phyloP scores from a whole-genome alignment of 2,888 invertebrate species.

The Noctua janthe region DNA sequence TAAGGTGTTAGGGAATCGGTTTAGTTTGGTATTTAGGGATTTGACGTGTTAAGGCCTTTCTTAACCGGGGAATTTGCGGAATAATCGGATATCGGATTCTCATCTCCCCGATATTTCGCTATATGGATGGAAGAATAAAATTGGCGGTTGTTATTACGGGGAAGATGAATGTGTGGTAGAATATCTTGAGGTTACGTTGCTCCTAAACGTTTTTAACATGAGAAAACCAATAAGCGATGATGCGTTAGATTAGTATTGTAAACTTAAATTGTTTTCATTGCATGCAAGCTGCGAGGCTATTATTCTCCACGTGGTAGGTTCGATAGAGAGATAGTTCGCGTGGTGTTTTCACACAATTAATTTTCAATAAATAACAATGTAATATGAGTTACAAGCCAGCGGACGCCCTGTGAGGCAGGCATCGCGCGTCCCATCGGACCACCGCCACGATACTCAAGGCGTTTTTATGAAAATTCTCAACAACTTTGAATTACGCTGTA shows the following conservation, averaged over 20 bases:
- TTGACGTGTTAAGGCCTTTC: conserved; percentile 80
- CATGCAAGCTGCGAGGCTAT: conserved; percentile 50
- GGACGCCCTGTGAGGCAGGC: conserved; percentile 76
- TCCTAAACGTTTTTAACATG: conserved; percentile 51
- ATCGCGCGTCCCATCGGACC: conserved; percentile 78
- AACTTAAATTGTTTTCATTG: conserved; percentile 59
- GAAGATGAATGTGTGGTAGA: conserved; percentile 71
- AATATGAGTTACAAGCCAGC: conserved; percentile 75
- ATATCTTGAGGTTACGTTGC: conserved; percentile 57
- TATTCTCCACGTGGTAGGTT: conserved; percentile 71
- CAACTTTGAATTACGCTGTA: conserved; percentile 52
- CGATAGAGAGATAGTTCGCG: conserved; percentile 71
- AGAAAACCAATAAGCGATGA: conserved; percentile 52
- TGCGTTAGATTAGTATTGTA: conserved; percentile 40
- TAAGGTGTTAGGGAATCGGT: conserved; percentile 88
- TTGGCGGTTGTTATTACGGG: conserved; percentile 75
- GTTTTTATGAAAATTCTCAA: conserved; percentile 63
- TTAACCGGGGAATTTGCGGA: conserved; percentile 75
- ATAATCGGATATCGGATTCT: conserved; percentile 83
- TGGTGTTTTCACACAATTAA: conserved; percentile 82
- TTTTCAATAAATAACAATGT: conserved; percentile 84
- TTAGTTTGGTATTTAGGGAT: conserved; percentile 83
- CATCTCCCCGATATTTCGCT: conserved; percentile 79
- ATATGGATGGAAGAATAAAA: conserved; percentile 78
- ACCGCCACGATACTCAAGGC: conserved; percentile 73